phyloP scores from a whole-genome alignment of 2,888 invertebrate genomes.

The Epicampocera succincta region DNA sequence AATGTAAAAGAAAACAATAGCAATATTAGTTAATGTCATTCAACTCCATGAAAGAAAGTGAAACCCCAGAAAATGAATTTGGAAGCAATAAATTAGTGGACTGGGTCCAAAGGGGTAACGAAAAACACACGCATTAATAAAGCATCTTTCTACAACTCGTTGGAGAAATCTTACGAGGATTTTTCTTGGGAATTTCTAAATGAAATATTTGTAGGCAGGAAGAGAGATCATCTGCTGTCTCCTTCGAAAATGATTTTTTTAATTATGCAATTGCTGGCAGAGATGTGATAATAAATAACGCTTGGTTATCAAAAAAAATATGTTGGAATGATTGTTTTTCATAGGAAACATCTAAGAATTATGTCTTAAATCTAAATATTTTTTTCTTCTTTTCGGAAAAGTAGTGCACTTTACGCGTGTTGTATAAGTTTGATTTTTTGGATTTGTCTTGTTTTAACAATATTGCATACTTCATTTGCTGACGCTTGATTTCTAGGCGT shows the following conservation, averaged over 20 bases:
- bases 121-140: conserved; percentile 48
- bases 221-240: conserved; percentile 16
- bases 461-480: conserved; percentile 86
- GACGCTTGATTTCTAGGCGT: conserved; percentile 91
- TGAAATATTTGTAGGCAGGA: conserved; percentile 40
- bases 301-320: conserved; percentile 43
- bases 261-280: conserved; percentile 20
- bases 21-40: conserved; percentile 34
- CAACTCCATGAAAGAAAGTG: not conserved
- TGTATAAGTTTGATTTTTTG: conserved; percentile 29
- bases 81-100: conserved; percentile 14
- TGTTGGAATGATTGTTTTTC: conserved; percentile 48
- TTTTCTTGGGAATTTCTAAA: conserved; percentile 43
- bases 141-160: conserved; percentile 27
- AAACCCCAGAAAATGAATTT: conserved; percentile 43
- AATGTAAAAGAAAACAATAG: conserved; percentile 45
- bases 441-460: conserved; percentile 61
- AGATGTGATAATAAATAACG: conserved; percentile 57
- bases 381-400: conserved; percentile 42
- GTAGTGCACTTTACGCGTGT: conserved; percentile 52
- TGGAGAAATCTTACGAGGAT: conserved; percentile 29
- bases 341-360: conserved; percentile 30
- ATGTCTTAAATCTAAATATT: conserved; percentile 47
- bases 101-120: conserved; percentile 23
- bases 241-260: conserved; percentile 21